phyloP scores from a whole-genome alignment of 1,140 invertebrate species.

The Liolophura sinensis region DNA sequence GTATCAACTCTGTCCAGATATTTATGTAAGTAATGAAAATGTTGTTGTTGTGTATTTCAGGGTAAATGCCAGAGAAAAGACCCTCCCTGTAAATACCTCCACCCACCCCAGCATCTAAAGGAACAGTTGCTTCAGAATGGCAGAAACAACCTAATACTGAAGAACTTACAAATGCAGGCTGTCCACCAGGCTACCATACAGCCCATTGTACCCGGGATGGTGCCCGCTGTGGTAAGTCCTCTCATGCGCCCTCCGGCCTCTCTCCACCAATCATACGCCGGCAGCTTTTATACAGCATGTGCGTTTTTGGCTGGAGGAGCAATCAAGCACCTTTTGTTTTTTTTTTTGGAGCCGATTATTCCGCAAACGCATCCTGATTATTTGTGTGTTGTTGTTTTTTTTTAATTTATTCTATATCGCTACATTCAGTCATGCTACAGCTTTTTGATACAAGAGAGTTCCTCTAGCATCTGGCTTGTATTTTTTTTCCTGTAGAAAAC shows the following conservation, averaged over 20 bases:
- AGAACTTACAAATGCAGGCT: conserved; percentile 53
- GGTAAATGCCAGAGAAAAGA: conserved; percentile 99
- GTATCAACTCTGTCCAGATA: too few relatives aligned
- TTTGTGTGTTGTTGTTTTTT: too few relatives aligned
- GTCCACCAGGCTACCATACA: conserved; percentile 36
- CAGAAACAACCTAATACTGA: conserved; percentile 94
- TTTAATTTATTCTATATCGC: conserved; percentile 4
- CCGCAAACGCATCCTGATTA: too few relatives aligned
- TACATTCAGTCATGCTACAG: conserved; percentile 65
- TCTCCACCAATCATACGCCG: conserved; percentile 17
- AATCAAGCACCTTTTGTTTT: too few relatives aligned
- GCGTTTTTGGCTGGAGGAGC: too few relatives aligned
- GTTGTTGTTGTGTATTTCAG: conserved; percentile 66
- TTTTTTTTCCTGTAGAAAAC: too few relatives aligned
- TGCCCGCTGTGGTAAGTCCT: conserved; percentile 56
- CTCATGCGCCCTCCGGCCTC: conserved; percentile 57
- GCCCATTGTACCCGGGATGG: conserved; percentile 32
- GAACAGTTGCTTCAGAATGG: conserved; percentile 99
- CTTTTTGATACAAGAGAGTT: too few relatives aligned
- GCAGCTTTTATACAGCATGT: conserved; percentile 7
- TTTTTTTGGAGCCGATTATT: too few relatives aligned
- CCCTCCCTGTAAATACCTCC: conserved; percentile 99
- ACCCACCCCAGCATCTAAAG: conserved; percentile 98
- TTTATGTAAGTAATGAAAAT: background rate
- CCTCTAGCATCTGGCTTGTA: too few relatives aligned